Base-by-base conservation (phyloP, 2,888 invertebrate species). In the Lagria hirta region DNA sequence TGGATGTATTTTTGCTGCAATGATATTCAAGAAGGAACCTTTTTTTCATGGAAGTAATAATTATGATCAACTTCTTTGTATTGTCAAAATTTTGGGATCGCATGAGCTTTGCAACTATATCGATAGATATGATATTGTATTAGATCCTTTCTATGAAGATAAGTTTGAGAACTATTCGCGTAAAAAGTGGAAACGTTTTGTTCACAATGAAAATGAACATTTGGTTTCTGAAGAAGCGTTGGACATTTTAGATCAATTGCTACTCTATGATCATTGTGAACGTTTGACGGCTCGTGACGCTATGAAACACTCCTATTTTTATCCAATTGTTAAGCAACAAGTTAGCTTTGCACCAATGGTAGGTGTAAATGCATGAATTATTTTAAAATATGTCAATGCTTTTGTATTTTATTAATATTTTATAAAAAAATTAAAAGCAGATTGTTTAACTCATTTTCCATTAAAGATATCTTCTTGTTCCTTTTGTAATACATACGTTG, bases 1-100 rank as follows among this genome's bases (percentile, higher is more conserved):
- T 32, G 71, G 71, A 0, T 71, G 71, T 44, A 65, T 71, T 60
- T 70, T 71, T 38, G 71, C 71, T 3, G 62, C 71, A 4, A 71
- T 71, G 70, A 60, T 71, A 15, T 71, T 71, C 48, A 53, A 69
- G 13, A 70, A 62, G 48, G 71, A 71, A 40, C 71, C 71, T 0
- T 71, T 71, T 37, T 71, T 71, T 49, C 67, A 66, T 36, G 72
- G 71, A 2, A 54, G 53, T 26, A 69, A 71, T 41, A 71, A 72
- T 46, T 57, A 60, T 37, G 70, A 72, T 52, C 72, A 71, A 45
- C 48, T 72, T 29, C 51, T 68, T 17, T 58, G 64, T 24, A 71
- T 72, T 22, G 69, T 68, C 1, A 69, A 68, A 54, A 65, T 71
- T 15, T 53, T 71, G 30, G 71, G 71, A 1, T 66, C 69, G 1